Evolutionary conservation across 2,888 invertebrate species (phyloP), one percentile per base, ranked within the genome.

Genomic region (Heliconius hortense): DNA sequence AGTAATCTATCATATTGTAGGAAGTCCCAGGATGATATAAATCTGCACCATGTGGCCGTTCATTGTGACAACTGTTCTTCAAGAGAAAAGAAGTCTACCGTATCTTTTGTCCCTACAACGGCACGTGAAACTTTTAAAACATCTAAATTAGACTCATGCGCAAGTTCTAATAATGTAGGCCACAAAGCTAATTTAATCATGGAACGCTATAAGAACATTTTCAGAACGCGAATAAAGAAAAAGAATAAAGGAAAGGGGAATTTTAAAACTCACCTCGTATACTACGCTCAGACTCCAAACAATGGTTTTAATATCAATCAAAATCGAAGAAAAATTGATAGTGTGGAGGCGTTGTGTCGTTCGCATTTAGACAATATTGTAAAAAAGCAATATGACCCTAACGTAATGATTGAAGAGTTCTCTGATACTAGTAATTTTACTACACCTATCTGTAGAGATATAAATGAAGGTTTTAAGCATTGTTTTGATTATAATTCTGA

Each of bases 381-480:
- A 21, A 83, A 85, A 68, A 90, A 85, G 75, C 91, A 91, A 77
- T 90, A 90, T 80, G 82, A 82, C 63, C 84, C 86, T 13, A 81
- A 79, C 73, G 77, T 80, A 56, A 82, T 87, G 43, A 63, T 81
- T 60, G 82, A 85, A 21, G 82, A 86, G 70, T 80, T 82, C n/a
- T 86, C 88, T 0, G 82, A 85, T 48, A 82, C 82, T 4, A 90
- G 90, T 76, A 79, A 87, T 28, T 87, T 89, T 78, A 89, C 91
- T 10, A 83, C 87, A 21, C 93, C 93, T 4, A 76, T 90, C 24
- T 92, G 92, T 74, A 85, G 87, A 77, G 91, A 91, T 70, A 68
- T 43, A 8, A 31, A 39, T n/a, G 80, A 81, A 21, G 63, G 56
- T 13, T 21, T 28, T 24, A 74, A 53, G 60, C 71, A 73, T 59